Evolutionary conservation across 2,113 vertebrate genomes (phyloP).

Genomic region (Ceuthmochares aereus): DNA sequence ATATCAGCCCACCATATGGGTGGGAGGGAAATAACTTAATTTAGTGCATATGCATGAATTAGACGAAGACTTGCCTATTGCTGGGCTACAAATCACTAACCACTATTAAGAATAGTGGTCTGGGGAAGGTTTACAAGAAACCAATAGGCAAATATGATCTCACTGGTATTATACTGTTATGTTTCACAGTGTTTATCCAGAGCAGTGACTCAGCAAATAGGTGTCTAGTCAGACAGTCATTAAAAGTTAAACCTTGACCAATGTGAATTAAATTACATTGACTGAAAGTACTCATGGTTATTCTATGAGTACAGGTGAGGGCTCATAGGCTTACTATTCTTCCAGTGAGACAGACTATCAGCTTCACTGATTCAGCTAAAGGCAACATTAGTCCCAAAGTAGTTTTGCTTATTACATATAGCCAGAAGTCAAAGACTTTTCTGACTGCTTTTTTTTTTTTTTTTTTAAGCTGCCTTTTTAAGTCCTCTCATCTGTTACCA

Average conservation of each 20-base stretch:
- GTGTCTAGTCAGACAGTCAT: neutral
- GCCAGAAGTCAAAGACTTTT: neutral
- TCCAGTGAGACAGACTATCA: neutral
- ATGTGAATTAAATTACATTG: neutral
- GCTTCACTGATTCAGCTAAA: neutral
- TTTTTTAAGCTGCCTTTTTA: neutral
- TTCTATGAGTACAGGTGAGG: neutral
- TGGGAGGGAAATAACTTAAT: conserved; percentile 66
- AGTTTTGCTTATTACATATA: neutral
- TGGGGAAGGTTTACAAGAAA: neutral
- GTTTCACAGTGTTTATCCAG: neutral
- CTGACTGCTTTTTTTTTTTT: neutral
- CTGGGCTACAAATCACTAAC: neutral
- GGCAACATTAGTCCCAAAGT: neutral
- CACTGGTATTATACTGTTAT: neutral
- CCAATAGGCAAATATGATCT: neutral
- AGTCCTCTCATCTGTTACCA: neutral
- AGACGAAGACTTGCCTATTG: conserved; percentile 48
- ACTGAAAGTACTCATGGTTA: too few relatives aligned
- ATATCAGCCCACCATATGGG: conserved; percentile 65
- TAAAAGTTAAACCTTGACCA: conserved; percentile 18
- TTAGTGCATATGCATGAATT: conserved; percentile 61
- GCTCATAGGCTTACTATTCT: neutral
- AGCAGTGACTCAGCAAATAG: neutral
- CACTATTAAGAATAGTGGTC: neutral